Evolutionary conservation across 1,140 invertebrate species (phyloP).

Genomic region (Drosophila nigromelanica): DNA sequence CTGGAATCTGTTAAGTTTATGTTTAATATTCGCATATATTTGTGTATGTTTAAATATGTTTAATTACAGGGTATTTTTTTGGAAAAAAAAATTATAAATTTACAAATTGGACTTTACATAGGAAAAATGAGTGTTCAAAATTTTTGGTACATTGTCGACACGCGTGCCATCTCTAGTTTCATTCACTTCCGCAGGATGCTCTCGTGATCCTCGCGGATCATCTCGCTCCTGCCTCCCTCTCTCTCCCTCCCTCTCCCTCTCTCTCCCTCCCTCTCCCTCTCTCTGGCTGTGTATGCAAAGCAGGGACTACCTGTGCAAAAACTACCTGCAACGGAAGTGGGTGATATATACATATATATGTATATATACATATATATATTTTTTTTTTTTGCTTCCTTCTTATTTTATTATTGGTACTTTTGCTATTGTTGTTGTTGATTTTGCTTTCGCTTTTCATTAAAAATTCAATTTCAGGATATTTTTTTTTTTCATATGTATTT

Average conservation of each 20-base stretch:
- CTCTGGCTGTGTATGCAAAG: slow-evolving; percentile 36
- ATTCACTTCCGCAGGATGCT: slow-evolving; percentile 40
- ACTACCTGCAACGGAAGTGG: slow-evolving; percentile 68
- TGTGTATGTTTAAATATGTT: no score
- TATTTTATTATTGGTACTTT: neutral
- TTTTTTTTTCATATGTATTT: neutral
- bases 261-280: neutral
- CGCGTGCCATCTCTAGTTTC: slow-evolving; percentile 10
- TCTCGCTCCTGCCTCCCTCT: neutral
- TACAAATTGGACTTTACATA: no score
- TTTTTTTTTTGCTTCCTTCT: slow-evolving; percentile 14
- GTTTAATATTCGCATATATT: no score
- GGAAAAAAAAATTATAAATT: no score
- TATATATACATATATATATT: slow-evolving; percentile 26
- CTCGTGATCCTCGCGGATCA: neutral
- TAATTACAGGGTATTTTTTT: no score
- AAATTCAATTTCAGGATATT: slow-evolving; percentile 63
- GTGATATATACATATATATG: slow-evolving; percentile 40
- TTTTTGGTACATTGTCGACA: no score
- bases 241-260: neutral
- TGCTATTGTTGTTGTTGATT: slow-evolving; percentile 28
- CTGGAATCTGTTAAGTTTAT: no score
- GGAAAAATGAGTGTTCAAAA: no score
- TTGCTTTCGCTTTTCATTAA: slow-evolving; percentile 78
- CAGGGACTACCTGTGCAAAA: slow-evolving; percentile 43